Percentiles rank a stretch among this genome's conserved stretches.
phyloP scores from a whole-genome alignment of 2,888 invertebrate species.

The Sceliomorpha sp. region DNA sequence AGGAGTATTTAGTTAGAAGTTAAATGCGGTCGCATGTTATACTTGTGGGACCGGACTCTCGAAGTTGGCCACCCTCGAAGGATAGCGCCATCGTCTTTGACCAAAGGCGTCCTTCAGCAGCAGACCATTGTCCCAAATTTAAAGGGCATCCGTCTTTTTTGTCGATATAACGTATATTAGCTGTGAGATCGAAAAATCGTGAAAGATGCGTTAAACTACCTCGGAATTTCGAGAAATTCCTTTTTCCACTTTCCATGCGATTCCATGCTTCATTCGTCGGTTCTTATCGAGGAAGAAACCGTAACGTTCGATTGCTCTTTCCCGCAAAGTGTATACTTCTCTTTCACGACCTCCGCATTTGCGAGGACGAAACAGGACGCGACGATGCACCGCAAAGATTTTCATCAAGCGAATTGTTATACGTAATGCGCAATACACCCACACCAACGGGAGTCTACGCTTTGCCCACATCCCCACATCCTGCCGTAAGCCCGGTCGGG shows the following conservation, averaged over 20 bases:
- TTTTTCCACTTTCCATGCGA: no score
- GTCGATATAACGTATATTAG: conserved; percentile 1
- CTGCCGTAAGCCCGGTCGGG: neutral
- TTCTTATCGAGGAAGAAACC: no score
- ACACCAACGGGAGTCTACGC: neutral
- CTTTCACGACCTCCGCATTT: no score
- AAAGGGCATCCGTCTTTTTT: conserved; percentile 12
- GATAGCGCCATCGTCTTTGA: conserved; percentile 8
- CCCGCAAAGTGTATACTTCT: no score
- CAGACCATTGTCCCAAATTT: conserved; percentile 8
- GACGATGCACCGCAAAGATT: neutral
- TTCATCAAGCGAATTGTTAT: neutral
- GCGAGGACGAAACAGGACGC: no score
- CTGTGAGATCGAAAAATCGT: neutral
- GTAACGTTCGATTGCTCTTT: no score
- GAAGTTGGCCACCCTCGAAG: conserved; percentile 17
- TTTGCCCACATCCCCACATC: conserved; percentile 4
- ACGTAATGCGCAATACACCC: neutral
- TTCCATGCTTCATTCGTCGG: no score
- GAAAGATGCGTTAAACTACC: no score
- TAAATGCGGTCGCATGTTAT: conserved; percentile 10
- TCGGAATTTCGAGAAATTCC: no score
- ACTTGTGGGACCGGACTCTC: conserved; percentile 13
- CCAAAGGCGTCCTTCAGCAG: conserved; percentile 5
- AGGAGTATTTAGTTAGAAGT: conserved; percentile 6